Conservation (phyloP, 2,888 invertebrate genomes). For the Tachina grossa region DNA sequence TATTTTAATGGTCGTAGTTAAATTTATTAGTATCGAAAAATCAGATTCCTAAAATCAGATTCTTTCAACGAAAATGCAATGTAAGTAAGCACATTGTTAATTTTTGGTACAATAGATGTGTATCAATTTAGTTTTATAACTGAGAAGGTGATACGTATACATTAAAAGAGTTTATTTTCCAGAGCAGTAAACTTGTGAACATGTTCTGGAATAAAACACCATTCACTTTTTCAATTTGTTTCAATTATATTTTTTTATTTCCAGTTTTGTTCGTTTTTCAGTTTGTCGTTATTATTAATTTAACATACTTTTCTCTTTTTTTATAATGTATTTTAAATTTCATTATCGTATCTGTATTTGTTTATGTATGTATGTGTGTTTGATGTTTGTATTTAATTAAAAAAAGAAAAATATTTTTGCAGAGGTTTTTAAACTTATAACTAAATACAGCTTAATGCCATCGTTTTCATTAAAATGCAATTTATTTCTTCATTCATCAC, state of each 20-base stretch:
- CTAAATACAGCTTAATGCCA: constrained; percentile 68
- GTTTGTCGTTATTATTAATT: constrained; percentile 54
- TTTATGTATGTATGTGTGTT: constrained; percentile 36
- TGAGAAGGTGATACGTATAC: no score
- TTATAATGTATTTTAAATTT: constrained; percentile 63
- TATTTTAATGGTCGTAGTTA: no score
- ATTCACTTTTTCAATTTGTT: constrained; percentile 36
- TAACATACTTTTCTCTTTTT: constrained; percentile 55
- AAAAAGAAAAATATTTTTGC: constrained; percentile 62
- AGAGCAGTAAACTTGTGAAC: neutral
- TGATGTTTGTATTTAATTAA: constrained; percentile 47
- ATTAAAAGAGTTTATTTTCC: no score
- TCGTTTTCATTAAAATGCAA: constrained; percentile 70
- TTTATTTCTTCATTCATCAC: constrained; percentile 49
- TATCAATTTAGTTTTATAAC: no score
- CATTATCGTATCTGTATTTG: constrained; percentile 59
- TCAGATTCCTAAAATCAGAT: no score
- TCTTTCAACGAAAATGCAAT: no score
- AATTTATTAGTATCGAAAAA: no score
- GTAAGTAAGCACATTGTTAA: no score
- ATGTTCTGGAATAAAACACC: constrained; percentile 25
- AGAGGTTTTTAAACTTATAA: constrained; percentile 59
- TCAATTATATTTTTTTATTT: constrained; percentile 60
- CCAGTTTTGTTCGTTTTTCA: constrained; percentile 58
- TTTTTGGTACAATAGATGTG: no score